These are phyloP conservation scores for Melanotaenia nigrans DNA, from an alignment of 2,797 vertebrate genomes.

Conservation along the genomic window DNA sequence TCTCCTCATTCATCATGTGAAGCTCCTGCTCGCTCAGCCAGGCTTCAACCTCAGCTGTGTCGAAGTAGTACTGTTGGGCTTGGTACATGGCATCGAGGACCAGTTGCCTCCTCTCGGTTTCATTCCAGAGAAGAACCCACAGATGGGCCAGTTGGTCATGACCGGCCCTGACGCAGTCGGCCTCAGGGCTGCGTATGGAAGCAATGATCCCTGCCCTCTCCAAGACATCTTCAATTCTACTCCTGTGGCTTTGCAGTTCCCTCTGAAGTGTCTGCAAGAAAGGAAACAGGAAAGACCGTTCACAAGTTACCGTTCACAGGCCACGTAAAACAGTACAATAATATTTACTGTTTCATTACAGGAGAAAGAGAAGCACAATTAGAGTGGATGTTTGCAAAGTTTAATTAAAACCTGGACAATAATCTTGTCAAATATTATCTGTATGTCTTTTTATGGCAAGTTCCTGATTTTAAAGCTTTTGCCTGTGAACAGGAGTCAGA, in stretches of 20 bases:
- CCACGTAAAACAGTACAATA: no score
- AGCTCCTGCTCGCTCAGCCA: constrained; percentile 97
- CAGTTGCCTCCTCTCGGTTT: constrained; percentile 89
- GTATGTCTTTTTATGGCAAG: background rate
- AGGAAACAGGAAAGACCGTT: background rate
- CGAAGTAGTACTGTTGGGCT: constrained; percentile 94
- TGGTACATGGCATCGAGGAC: constrained; percentile 90
- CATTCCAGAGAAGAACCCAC: constrained; percentile 86
- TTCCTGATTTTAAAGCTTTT: background rate
- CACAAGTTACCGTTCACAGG: no score
- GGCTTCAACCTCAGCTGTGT: constrained; percentile 91
- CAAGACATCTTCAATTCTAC: constrained; percentile 88
- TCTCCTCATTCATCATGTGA: constrained; percentile 96
- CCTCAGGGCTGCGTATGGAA: constrained; percentile 88
- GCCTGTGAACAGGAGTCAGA: background rate
- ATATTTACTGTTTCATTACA: no score
- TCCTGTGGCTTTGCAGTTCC: constrained; percentile 89
- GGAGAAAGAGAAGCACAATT: no score
- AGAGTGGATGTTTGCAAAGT: no score
- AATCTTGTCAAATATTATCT: no score
- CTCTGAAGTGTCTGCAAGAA: constrained; percentile 83
- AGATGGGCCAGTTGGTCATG: constrained; percentile 85
- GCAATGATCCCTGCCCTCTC: constrained; percentile 86
- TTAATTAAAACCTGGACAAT: no score
- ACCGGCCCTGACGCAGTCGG: constrained; percentile 80